A percentile compares a stretch with the other conserved stretches of the same genome.
phyloP scores from a whole-genome alignment of 2,797 vertebrate species.

The Apogon talboti region DNA sequence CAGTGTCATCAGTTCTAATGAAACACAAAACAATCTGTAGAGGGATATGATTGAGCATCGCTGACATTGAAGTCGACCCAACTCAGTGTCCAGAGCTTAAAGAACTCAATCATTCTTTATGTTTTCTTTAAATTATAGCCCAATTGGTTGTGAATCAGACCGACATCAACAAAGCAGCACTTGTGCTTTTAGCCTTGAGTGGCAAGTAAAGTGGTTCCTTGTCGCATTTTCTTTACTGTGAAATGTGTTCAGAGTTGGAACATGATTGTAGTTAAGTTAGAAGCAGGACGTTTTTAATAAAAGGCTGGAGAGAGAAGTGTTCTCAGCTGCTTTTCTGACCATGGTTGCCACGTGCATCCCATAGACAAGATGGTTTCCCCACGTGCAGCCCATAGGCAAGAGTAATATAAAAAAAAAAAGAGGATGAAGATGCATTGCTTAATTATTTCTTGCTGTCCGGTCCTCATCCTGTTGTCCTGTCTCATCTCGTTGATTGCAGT shows the following conservation, averaged over 20 bases:
- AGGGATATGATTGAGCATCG: no score
- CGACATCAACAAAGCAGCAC: conserved; percentile 5
- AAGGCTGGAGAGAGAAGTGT: not conserved
- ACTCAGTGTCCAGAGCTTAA: no score
- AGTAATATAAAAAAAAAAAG: not conserved
- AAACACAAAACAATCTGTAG: no score
- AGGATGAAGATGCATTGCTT: not conserved
- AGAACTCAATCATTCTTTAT: no score
- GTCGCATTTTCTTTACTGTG: conserved; percentile 47
- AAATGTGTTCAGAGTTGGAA: conserved; percentile 48
- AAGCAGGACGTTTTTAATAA: conserved; percentile 27
- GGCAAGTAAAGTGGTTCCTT: conserved; percentile 15
- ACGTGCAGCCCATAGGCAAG: not conserved
- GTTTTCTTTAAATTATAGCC: no score
- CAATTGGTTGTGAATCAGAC: not conserved
- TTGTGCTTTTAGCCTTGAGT: conserved; percentile 18
- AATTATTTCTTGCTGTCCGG: conserved; percentile 8
- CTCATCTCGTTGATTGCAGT: conserved; percentile 42
- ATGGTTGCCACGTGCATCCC: no score
- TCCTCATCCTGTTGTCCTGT: not conserved
- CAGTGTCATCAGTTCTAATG: no score
- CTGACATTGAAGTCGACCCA: no score
- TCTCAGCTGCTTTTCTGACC: not conserved
- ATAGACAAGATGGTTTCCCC: not conserved
- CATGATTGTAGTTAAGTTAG: conserved; percentile 32